Evolutionary conservation across 2,113 vertebrate species (phyloP).

Genomic region (Clarias batrachus): DNA sequence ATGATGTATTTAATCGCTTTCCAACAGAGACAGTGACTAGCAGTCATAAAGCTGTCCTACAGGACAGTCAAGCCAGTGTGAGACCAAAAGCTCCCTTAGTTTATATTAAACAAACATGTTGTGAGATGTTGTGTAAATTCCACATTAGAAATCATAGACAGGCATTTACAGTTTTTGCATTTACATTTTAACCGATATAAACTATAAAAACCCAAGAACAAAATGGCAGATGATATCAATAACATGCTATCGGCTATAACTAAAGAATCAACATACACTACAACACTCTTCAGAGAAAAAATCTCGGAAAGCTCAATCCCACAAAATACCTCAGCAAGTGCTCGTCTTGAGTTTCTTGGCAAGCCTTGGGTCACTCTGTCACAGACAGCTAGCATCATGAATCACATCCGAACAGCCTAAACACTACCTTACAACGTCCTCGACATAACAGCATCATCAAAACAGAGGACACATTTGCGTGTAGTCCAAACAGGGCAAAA

Average conservation of each 20-base stretch:
- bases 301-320: constrained; percentile 31
- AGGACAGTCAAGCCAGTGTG: background rate
- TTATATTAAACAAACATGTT: background rate
- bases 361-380: background rate
- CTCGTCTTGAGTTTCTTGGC: constrained; percentile 67
- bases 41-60: background rate
- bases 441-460: background rate
- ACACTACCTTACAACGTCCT: constrained; percentile 28
- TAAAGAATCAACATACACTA: background rate
- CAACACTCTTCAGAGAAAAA: constrained; percentile 19
- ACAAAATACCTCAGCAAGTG: constrained; percentile 61
- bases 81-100: background rate
- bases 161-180: too few species aligned
- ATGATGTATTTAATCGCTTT: constrained; percentile 39
- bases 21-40: background rate
- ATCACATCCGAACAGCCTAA: constrained; percentile 46
- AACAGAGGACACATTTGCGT: background rate
- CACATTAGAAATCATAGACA: background rate
- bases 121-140: background rate
- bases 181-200: background rate
- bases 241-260: background rate
- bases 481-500: background rate
- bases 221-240: constrained; percentile 4
- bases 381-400: background rate
- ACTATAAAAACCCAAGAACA: background rate